Evolutionary conservation across 2,888 invertebrate species (phyloP).

Genomic region (Ichneumoninae sp.): DNA sequence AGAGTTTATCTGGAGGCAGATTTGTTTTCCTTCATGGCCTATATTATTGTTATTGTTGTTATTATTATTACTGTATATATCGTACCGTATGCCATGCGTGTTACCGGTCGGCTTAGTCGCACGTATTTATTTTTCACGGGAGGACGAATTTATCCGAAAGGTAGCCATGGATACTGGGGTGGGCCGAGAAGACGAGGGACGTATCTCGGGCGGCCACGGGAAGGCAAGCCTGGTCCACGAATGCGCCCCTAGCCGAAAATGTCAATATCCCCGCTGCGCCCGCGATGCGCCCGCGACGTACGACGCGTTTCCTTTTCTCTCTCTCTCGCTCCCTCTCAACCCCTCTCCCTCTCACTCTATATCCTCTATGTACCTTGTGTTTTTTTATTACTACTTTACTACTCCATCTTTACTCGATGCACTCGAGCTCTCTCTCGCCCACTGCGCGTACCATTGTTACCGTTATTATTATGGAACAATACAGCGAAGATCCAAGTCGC

Average conservation of each 20-base stretch:
- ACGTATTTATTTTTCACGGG: constrained; percentile 19
- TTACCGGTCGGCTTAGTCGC: constrained; percentile 19
- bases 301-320: constrained; percentile 66
- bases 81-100: constrained; percentile 45
- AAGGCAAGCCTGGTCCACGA: constrained; percentile 73
- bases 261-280: constrained; percentile 81
- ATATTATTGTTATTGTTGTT: constrained; percentile 13
- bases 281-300: constrained; percentile 75
- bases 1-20: background rate
- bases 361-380: constrained; percentile 10
- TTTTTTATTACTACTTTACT: constrained; percentile 29
- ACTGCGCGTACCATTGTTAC: background rate
- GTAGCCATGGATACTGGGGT: constrained; percentile 64
- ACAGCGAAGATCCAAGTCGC: background rate
- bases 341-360: constrained; percentile 4
- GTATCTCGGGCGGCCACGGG: constrained; percentile 54
- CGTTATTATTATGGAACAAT: background rate
- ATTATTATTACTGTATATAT: constrained; percentile 35
- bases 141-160: constrained; percentile 60
- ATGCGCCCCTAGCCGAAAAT: constrained; percentile 82
- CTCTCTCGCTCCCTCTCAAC: constrained; percentile 18
- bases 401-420: constrained; percentile 23
- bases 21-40: background rate
- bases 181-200: constrained; percentile 34
- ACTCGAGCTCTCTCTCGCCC: background rate